A percentile compares a stretch with the other conserved stretches of the same genome.
Evolutionary conservation across 2,113 vertebrate genomes (phyloP).

Genomic region (Recurvirostra avosetta): DNA sequence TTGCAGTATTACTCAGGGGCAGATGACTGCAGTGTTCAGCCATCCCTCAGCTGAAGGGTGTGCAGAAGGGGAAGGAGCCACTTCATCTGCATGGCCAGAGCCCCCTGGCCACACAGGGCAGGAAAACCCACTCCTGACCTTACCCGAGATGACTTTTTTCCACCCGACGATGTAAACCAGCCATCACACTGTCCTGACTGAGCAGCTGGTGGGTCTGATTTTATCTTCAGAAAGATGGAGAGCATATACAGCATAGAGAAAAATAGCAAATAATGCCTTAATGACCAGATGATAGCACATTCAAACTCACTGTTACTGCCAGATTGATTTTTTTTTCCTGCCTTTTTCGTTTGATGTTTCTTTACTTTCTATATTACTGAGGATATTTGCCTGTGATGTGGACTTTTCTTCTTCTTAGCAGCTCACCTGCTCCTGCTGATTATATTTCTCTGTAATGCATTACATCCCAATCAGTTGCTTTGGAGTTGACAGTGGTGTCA

Average conservation of each 20-base stretch:
- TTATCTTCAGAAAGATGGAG: neutral
- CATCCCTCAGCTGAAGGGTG: neutral
- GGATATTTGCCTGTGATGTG: neutral
- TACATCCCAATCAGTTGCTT: neutral
- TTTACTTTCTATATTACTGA: neutral
- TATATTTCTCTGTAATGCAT: neutral
- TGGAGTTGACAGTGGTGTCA: neutral
- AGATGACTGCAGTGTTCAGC: neutral
- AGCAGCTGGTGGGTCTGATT: neutral
- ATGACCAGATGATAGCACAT: neutral
- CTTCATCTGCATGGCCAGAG: neutral
- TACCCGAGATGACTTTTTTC: neutral
- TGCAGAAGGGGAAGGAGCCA: neutral
- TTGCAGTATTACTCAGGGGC: too few species aligned
- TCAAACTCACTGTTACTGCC: neutral
- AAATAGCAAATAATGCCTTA: neutral
- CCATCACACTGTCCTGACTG: neutral
- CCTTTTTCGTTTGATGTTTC: neutral
- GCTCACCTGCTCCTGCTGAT: neutral
- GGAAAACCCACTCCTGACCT: neutral
- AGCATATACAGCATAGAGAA: neutral
- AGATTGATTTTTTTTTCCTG: neutral
- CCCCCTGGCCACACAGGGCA: neutral
- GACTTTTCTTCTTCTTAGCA: neutral
- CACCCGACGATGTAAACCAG: neutral